A percentile compares a stretch with the other conserved stretches of the same genome.
Evolutionary conservation across 2,113 vertebrate species (phyloP).

Genomic region (Tychaedon coryphoeus): DNA sequence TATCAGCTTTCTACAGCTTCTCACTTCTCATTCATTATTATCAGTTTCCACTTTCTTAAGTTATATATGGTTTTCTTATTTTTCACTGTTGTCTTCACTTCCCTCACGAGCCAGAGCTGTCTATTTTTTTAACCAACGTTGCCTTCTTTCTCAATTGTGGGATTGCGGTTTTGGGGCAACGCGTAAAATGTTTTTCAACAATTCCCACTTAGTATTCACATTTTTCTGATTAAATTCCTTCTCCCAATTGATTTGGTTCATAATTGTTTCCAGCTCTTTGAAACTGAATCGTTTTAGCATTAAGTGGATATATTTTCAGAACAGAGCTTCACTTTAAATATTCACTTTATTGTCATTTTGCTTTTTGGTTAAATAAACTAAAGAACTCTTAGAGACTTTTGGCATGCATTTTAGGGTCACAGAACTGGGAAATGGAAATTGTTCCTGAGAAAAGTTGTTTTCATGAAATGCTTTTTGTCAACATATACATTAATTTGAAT

Average conservation of each 20-base stretch:
- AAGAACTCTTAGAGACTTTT: neutral
- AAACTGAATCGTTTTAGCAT: neutral
- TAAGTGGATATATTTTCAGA: conserved; percentile 48
- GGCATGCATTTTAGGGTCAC: neutral
- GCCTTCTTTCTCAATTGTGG: conserved; percentile 55
- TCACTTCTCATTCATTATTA: conserved; percentile 10
- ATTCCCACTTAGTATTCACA: conserved; percentile 58
- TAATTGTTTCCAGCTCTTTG: conserved; percentile 59
- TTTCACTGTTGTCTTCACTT: conserved; percentile 57
- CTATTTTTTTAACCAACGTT: neutral
- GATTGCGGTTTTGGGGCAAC: conserved; percentile 60
- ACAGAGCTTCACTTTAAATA: conserved; percentile 29
- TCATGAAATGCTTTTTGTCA: neutral
- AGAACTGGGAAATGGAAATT: conserved; percentile 38
- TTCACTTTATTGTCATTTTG: conserved; percentile 26
- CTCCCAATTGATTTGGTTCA: conserved; percentile 42
- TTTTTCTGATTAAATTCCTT: conserved; percentile 64
- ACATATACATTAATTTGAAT: neutral
- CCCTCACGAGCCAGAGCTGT: neutral
- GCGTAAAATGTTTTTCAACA: conserved; percentile 56
- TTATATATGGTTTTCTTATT: conserved; percentile 40
- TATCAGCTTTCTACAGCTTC: neutral
- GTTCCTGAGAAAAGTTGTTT: conserved; percentile 18
- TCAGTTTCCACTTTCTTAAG: conserved; percentile 39
- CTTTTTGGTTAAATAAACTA: neutral